A percentile compares a stretch with the other conserved stretches of the same genome.
Conservation (phyloP, 2,113 vertebrate species). For the Sprattus sprattus region DNA sequence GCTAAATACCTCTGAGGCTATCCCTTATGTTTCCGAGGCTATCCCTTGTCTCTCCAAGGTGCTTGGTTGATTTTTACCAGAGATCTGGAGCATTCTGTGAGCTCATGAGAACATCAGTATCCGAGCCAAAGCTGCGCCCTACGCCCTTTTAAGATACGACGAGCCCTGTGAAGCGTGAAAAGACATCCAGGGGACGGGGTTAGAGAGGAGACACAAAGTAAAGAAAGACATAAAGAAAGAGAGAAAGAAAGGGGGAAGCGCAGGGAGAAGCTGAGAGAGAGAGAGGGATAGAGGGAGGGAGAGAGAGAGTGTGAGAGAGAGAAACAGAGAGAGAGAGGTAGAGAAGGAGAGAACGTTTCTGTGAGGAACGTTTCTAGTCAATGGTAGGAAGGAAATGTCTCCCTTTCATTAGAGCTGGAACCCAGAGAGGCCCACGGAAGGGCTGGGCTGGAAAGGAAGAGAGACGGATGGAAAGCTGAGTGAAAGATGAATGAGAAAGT, state of each 20-base stretch:
- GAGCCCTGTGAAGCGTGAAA: neutral
- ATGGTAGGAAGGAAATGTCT: slow-evolving; percentile 5
- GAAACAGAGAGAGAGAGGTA: neutral
- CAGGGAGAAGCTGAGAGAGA: neutral
- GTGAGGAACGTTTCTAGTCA: neutral
- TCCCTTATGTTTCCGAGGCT: neutral
- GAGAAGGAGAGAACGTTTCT: neutral
- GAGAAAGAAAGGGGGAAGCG: slow-evolving; percentile 13
- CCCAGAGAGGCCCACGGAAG: neutral
- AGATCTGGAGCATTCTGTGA: neutral
- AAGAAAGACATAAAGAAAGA: slow-evolving; percentile 40
- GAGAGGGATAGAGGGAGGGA: neutral
- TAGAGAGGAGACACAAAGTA: neutral
- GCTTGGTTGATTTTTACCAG: slow-evolving; percentile 2
- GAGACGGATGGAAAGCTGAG: neutral
- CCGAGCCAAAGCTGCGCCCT: neutral
- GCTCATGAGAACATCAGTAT: neutral
- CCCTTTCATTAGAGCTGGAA: neutral
- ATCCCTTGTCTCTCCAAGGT: neutral
- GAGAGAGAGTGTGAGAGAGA: neutral
- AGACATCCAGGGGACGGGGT: neutral
- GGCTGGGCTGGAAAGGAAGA: neutral
- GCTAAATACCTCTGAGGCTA: neutral
- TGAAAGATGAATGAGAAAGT: neutral
- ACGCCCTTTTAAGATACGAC: neutral